Base-by-base conservation (phyloP, 2,888 invertebrate species). In the Scaptomyza cyrtandrae region DNA sequence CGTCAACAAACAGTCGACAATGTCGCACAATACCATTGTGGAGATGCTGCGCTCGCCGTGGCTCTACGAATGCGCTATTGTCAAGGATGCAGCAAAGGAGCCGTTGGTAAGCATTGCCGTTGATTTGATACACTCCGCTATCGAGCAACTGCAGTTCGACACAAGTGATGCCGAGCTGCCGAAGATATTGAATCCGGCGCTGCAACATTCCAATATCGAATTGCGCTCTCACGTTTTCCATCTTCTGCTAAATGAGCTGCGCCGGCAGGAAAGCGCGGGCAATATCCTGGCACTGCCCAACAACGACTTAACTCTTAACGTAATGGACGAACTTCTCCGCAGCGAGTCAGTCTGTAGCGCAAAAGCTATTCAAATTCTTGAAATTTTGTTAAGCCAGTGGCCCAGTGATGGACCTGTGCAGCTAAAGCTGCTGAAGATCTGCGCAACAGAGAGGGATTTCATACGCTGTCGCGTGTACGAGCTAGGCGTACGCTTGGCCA, bases 221-320 rank as follows among this genome's bases (percentile, higher is more conserved):
- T 95, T 96, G 0, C 94, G 95, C 62, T 92, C 93, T 68, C 93
- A 95, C 79, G 95, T 95, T 24, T 88, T 96, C 35, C 93, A 94
- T 79, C 94, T 95, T 92, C 94, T 96, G 80, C 81, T 90, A 27
- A 80, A 80, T 6, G 86, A 89, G 45, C 35, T 92, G 1, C 55
- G 61, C 0, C 71, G 71, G 0, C 73, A 81, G 37, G 44, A 35
- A 4, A 52, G 13, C 6, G 13, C 53, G 1, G 16, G 37, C 9
- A 27, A 58, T 19, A 39, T 62, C 1, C 58, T 10, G 7, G 29
- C 59, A n/a, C 16, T 88, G 48, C 66, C 90, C 19, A 78, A 67
- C 4, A 82, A 75, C 6, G 85, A 88, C 13, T 66, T 92, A 1
- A 31, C 90, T 0, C 44, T 78, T 10, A 75, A 83, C 6, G 70